Conservation (phyloP, 1,140 invertebrate species). For the Oscheius sp. region DNA sequence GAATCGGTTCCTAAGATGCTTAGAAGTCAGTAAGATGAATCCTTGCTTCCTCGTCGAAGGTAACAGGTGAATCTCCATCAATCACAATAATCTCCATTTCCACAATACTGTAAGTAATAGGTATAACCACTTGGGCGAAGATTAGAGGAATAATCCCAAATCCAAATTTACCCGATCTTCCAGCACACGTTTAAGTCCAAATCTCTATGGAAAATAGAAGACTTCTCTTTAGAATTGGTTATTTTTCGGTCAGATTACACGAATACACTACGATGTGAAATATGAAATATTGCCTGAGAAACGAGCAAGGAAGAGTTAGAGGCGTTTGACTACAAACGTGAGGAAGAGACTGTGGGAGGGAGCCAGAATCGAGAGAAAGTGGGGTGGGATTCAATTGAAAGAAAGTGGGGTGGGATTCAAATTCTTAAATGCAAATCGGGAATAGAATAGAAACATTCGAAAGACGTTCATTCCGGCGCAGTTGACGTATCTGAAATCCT, state of each 20-base stretch:
- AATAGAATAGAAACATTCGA: slow-evolving; percentile 38
- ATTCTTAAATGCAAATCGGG: too few relatives aligned
- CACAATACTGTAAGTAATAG: neutral
- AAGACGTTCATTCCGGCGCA: slow-evolving; percentile 43
- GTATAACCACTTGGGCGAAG: neutral
- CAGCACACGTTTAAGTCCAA: slow-evolving; percentile 3
- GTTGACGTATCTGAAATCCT: slow-evolving; percentile 31
- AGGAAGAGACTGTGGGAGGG: slow-evolving; percentile 20
- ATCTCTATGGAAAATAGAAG: neutral
- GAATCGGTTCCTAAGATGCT: neutral
- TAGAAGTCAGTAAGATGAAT: neutral
- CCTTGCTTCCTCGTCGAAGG: neutral
- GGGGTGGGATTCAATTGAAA: neutral
- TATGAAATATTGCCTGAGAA: slow-evolving; percentile 28
- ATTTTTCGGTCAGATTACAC: slow-evolving; percentile 29
- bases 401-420: neutral
- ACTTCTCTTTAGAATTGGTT: slow-evolving; percentile 26
- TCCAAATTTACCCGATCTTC: neutral
- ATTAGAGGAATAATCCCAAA: neutral
- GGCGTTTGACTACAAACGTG: slow-evolving; percentile 27
- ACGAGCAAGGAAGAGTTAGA: slow-evolving; percentile 30
- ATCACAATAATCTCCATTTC: too few relatives aligned
- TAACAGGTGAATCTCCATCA: neutral
- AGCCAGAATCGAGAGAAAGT: slow-evolving; percentile 26
- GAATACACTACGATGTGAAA: slow-evolving; percentile 32